Conservation (phyloP, 2,888 invertebrate species). For the Habroteleia sp. region DNA sequence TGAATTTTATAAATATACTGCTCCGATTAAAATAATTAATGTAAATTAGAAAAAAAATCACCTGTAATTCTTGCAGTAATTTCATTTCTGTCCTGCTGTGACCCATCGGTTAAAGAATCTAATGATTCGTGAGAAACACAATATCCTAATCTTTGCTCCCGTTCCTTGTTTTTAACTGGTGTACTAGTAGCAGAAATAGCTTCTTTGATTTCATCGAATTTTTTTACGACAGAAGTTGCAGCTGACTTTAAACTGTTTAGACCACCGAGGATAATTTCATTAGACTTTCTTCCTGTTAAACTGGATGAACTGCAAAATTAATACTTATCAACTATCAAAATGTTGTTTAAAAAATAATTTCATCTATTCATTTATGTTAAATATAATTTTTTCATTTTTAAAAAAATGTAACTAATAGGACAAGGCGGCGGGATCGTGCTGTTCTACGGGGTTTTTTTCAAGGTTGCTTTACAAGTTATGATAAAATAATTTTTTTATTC, state of each 20-base stretch:
- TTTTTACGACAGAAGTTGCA: conserved; percentile 92
- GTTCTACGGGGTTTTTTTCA: no score
- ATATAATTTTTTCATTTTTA: no score
- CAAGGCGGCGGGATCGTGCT: no score
- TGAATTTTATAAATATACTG: neutral
- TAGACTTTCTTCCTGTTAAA: conserved; percentile 92
- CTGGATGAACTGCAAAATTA: conserved; percentile 87
- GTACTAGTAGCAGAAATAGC: conserved; percentile 94
- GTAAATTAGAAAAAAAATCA: conserved; percentile 52
- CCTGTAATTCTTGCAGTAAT: conserved; percentile 74
- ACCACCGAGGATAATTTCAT: conserved; percentile 92
- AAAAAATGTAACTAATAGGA: no score
- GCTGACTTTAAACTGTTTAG: conserved; percentile 93
- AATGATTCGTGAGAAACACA: conserved; percentile 79
- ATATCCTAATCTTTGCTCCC: conserved; percentile 77
- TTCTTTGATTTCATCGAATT: conserved; percentile 95
- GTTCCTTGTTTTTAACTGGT: conserved; percentile 86
- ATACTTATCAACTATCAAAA: no score
- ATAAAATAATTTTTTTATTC: no score
- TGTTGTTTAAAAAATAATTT: no score
- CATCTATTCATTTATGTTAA: no score
- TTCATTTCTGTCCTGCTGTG: conserved; percentile 79
- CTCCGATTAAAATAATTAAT: no score
- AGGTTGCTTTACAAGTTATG: no score
- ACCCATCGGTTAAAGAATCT: conserved; percentile 79